phyloP scores from a whole-genome alignment of 2,797 vertebrate species.

The Cephalopachus bancanus region DNA sequence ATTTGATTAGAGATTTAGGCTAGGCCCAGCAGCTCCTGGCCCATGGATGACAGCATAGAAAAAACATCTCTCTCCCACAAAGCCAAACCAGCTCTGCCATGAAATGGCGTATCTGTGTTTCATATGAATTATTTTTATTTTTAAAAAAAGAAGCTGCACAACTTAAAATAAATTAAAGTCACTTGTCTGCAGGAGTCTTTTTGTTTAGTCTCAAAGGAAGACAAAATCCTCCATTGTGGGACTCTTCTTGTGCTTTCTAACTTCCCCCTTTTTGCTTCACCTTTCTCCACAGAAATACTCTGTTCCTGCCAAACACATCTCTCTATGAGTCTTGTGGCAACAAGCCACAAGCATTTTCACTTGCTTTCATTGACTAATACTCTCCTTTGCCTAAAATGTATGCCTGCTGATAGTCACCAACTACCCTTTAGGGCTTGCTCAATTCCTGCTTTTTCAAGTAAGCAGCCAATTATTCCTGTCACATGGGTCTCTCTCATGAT shows the following conservation, averaged over 20 bases:
- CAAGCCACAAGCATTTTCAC: rapidly evolving
- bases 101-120: background rate
- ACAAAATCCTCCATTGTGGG: rapidly evolving
- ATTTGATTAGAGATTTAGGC: background rate
- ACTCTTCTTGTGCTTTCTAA: background rate
- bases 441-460: rapidly evolving
- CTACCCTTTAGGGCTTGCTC: background rate
- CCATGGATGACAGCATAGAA: background rate
- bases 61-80: background rate
- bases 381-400: background rate
- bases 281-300: background rate
- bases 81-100: too few relatives aligned
- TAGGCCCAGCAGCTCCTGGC: background rate
- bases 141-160: background rate
- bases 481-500: background rate
- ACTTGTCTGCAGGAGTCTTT: background rate
- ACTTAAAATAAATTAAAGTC: background rate
- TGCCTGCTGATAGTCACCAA: rapidly evolving
- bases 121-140: background rate
- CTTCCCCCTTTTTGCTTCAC: background rate
- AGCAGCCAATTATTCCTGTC: rapidly evolving
- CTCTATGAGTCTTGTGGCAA: background rate
- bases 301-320: background rate
- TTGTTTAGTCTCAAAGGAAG: background rate
- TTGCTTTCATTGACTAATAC: rapidly evolving